Conservation (phyloP, 1,140 invertebrate genomes). For the Eulimnadia texana region DNA sequence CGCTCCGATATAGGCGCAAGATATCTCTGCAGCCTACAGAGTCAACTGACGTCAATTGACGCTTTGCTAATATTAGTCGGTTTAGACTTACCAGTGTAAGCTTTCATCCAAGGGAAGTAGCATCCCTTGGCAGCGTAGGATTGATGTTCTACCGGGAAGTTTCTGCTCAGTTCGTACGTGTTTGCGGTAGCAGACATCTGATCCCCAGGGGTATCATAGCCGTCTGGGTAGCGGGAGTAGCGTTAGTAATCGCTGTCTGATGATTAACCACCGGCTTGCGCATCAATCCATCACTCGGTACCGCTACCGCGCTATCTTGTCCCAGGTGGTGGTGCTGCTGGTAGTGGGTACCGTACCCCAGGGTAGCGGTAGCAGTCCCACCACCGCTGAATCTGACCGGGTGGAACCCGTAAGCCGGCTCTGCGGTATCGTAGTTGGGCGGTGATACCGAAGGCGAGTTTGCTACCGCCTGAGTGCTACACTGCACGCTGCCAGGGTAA, state of each 20-base stretch:
- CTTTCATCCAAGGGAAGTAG: slow-evolving; percentile 11
- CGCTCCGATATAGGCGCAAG: too few relatives aligned
- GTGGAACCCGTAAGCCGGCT: neutral
- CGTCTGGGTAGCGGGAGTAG: neutral
- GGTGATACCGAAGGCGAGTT: too few relatives aligned
- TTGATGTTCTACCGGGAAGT: neutral
- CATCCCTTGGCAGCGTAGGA: neutral
- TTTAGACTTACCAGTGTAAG: slow-evolving; percentile 4
- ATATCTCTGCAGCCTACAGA: too few relatives aligned
- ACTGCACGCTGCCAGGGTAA: too few relatives aligned
- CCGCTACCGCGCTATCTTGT: neutral
- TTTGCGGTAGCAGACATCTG: neutral
- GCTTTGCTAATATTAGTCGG: neutral
- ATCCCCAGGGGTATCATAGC: neutral
- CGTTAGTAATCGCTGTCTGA: neutral
- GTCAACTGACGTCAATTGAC: neutral
- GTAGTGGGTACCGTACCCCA: neutral
- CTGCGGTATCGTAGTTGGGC: neutral
- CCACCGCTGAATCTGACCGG: neutral
- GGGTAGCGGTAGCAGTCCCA: neutral
- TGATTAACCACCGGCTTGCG: neutral
- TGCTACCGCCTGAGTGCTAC: too few relatives aligned
- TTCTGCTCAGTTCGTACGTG: neutral
- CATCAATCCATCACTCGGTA: neutral
- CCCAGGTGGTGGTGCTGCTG: neutral